Conservation (phyloP, 2,797 vertebrate species). For the Serranus cabrilla region DNA sequence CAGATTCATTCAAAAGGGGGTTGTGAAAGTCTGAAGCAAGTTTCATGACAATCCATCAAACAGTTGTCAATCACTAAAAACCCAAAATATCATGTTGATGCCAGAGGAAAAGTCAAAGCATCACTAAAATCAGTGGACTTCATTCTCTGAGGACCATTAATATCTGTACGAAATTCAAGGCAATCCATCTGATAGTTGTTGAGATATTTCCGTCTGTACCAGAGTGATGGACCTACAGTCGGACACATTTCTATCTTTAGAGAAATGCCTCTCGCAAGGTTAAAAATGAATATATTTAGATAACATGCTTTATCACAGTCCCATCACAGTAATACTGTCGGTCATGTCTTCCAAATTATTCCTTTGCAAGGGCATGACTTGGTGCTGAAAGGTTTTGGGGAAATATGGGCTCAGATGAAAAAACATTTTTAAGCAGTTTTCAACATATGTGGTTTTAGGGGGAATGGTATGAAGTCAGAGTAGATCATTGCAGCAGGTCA, state of each 20-base stretch:
- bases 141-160: background rate
- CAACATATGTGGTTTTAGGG: too few species aligned
- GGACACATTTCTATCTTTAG: background rate
- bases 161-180: background rate
- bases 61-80: background rate
- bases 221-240: background rate
- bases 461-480: too few species aligned
- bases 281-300: background rate
- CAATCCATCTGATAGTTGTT: background rate
- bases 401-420: too few species aligned
- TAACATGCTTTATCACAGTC: background rate
- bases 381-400: too few species aligned
- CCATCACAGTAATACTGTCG: background rate
- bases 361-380: background rate
- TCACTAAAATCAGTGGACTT: background rate
- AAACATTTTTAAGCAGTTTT: too few species aligned
- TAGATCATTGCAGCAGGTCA: too few species aligned
- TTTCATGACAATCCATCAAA: background rate
- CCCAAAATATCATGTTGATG: background rate
- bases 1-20: constrained; percentile 6
- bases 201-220: background rate
- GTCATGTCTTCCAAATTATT: background rate
- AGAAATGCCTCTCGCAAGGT: background rate
- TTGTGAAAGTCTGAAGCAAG: background rate
- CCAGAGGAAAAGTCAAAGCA: background rate